Evolutionary conservation across 2,888 invertebrate genomes (phyloP).

Genomic region (Slavum lentiscoides): DNA sequence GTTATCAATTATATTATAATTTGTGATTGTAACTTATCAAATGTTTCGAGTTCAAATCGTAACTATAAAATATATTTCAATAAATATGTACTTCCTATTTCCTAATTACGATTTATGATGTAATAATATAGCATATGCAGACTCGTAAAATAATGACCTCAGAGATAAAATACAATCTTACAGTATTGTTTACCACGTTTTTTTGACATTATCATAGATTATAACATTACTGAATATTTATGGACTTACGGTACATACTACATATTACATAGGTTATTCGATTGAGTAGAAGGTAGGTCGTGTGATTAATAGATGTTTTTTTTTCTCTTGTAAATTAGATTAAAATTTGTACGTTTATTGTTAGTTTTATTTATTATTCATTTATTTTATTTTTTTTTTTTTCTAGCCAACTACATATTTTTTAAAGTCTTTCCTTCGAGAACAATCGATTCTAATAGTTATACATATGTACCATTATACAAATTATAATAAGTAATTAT

Average conservation of each 20-base stretch:
- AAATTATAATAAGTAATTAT: too few species aligned
- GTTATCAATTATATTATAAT: background rate
- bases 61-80: background rate
- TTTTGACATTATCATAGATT: background rate
- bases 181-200: background rate
- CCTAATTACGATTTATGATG: too few species aligned
- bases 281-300: conserved; percentile 17
- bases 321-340: background rate
- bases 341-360: background rate
- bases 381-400: too few species aligned
- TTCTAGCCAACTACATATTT: too few species aligned
- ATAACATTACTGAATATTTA: background rate
- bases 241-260: too few species aligned
- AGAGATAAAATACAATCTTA: background rate
- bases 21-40: background rate
- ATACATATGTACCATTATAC: too few species aligned
- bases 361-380: too few species aligned
- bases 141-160: background rate
- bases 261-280: background rate
- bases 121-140: background rate
- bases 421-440: too few species aligned
- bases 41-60: too few species aligned
- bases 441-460: too few species aligned
- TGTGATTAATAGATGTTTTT: background rate
- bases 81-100: background rate